These are phyloP conservation scores for Drosophila quinaria DNA, from an alignment of 2,888 invertebrate genomes.

Conservation along the genomic window DNA sequence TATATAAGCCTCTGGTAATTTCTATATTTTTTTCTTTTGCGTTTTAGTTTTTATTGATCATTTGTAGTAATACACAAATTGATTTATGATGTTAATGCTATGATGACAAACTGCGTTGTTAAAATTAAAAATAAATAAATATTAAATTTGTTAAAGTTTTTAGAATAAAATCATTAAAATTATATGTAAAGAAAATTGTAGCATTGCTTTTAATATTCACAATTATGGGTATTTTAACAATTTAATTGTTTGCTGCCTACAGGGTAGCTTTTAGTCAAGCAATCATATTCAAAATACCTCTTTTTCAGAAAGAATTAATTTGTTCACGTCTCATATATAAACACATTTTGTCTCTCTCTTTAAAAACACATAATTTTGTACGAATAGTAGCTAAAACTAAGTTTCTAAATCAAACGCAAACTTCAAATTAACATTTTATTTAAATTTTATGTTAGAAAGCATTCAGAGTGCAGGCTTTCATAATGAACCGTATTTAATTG, in stretches of 20 bases:
- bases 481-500: conserved; percentile 53
- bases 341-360: neutral
- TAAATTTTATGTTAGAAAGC: neutral
- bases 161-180: neutral
- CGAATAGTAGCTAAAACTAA: neutral
- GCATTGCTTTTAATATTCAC: neutral
- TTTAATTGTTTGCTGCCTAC: neutral
- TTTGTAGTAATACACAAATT: conserved; percentile 7
- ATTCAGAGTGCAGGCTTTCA: neutral
- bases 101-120: conserved; percentile 10
- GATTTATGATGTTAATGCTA: conserved; percentile 20
- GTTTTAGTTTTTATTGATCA: conserved; percentile 30
- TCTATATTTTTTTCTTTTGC: conserved; percentile 5
- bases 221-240: neutral
- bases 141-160: neutral
- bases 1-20: conserved; percentile 33
- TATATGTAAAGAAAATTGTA: neutral
- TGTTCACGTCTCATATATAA: neutral
- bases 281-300: neutral
- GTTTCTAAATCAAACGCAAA: neutral
- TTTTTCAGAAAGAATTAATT: neutral
- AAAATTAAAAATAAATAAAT: too few species aligned
- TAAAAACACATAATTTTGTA: neutral
- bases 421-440: neutral
- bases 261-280: neutral